Base-by-base conservation (phyloP, 2,797 vertebrate species). In the Perodicticus potto region DNA sequence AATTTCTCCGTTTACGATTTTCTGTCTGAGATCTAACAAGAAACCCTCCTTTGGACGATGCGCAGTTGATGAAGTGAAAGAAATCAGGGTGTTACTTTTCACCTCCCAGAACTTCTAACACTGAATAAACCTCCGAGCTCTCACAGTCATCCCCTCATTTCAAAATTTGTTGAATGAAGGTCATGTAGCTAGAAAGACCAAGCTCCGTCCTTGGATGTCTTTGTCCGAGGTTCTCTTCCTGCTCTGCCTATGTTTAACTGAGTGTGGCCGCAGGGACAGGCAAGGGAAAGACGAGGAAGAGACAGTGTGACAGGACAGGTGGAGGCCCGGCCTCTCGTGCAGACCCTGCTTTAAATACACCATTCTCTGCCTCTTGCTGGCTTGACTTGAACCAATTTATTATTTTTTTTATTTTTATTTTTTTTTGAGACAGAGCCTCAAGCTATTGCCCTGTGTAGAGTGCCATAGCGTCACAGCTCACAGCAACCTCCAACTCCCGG, bases 271-370 rank as follows among this genome's bases (percentile, higher is more conserved):
- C 0, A 3, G 3, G 17, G 43, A 23, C 0, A 0, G 10, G 37
- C 11, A 1, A 0, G 6, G 16, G 29, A 34, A 49, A 55, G 3
- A 20, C 3, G 19, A 57, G 37, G 57, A n/a, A 84, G 69, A 67
- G 3, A 10, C 6, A 17, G 63, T 1, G 3, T n/a, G 0, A 6
- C 4, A 8, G 14, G 14, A 5, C 1, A 19, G 17, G 32, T 20
- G 22, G 23, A 43, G 43, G 22, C 34, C 0, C 12, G 14, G 53
- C 16, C 70, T 91, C 63, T 22, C 40, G 23, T 3, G 8, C 6
- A 7, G 65, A 17, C 10, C 32, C 77, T 23, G 8, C 29, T 16
- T 29, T 27, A 22, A 81, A 77, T 22, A 25, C 53, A 80, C 13
- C 9, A 29, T 16, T 17, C 13, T 49, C 72, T 57, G 45, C 37